phyloP scores from a whole-genome alignment of 1,140 invertebrate genomes.

The Dendroctonus valens region DNA sequence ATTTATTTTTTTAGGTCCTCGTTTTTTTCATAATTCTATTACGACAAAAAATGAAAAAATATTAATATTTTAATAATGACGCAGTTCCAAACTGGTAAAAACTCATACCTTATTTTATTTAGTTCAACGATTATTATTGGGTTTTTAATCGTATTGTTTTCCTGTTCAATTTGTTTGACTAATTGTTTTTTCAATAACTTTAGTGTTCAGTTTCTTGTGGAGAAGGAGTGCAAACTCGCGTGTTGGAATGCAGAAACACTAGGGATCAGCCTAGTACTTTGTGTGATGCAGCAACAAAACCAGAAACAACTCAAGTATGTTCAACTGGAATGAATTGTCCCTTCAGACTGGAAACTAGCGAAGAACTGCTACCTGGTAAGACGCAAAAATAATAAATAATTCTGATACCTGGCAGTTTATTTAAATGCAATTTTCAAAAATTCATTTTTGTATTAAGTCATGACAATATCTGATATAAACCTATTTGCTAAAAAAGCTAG shows the following conservation, averaged over 20 bases:
- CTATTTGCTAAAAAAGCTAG: too few relatives aligned
- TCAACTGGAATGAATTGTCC: conserved; percentile 66
- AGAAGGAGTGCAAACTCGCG: conserved; percentile 75
- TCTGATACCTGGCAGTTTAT: too few relatives aligned
- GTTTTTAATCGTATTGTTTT: neutral
- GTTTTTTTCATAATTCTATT: too few relatives aligned
- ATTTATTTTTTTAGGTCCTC: too few relatives aligned
- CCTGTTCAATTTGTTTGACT: conserved; percentile 11
- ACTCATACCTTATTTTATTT: too few relatives aligned
- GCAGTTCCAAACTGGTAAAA: too few relatives aligned
- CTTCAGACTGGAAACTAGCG: conserved; percentile 38
- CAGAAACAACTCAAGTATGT: conserved; percentile 62
- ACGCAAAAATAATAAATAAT: neutral
- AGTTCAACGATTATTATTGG: neutral
- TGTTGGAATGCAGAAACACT: conserved; percentile 70
- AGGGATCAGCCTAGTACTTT: conserved; percentile 49
- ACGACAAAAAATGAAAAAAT: too few relatives aligned
- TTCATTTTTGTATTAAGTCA: too few relatives aligned
- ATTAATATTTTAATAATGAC: too few relatives aligned
- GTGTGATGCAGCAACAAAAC: conserved; percentile 58
- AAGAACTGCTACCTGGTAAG: conserved; percentile 44
- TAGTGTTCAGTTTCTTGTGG: conserved; percentile 89
- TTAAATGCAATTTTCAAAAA: too few relatives aligned
- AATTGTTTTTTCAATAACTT: conserved; percentile 1
- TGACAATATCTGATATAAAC: too few relatives aligned